These are phyloP conservation scores for Elysia chlorotica DNA, from an alignment of 1,140 invertebrate species.

Conservation along the genomic window DNA sequence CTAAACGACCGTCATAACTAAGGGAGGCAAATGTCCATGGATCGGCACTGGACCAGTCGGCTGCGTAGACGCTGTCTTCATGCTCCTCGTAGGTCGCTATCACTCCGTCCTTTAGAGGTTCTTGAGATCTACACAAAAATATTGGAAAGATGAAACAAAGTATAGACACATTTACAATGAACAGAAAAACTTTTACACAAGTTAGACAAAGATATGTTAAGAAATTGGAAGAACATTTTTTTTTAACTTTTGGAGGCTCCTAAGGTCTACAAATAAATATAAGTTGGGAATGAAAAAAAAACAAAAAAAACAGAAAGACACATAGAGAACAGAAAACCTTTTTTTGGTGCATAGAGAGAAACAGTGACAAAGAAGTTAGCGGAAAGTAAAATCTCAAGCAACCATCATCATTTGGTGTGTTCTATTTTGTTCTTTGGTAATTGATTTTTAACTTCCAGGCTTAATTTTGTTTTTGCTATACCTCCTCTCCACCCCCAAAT, in stretches of 20 bases:
- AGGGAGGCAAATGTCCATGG: conserved; percentile 98
- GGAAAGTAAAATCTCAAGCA: not conserved
- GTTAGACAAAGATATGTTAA: not conserved
- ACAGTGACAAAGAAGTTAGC: not conserved
- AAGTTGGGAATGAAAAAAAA: too few species aligned
- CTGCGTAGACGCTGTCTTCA: conserved; percentile 96
- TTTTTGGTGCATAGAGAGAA: too few species aligned
- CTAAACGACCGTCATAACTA: conserved; percentile 92
- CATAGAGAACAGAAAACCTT: too few species aligned
- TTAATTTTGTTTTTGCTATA: too few species aligned
- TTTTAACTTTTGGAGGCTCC: too few species aligned
- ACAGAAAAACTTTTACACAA: not conserved
- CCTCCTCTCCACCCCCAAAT: too few species aligned
- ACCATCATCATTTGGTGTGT: too few species aligned
- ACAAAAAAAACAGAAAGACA: too few species aligned
- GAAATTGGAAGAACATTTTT: not conserved
- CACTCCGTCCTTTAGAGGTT: conserved; percentile 72
- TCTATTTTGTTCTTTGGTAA: too few species aligned
- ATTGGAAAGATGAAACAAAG: not conserved
- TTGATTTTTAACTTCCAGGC: too few species aligned
- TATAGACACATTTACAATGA: not conserved
- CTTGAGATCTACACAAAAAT: conserved; percentile 19
- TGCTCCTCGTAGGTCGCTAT: conserved; percentile 92
- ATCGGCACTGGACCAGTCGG: conserved; percentile 95
- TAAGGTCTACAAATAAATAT: too few species aligned